Conservation (phyloP, 2,797 vertebrate species). For the Eulemur coronatus region DNA sequence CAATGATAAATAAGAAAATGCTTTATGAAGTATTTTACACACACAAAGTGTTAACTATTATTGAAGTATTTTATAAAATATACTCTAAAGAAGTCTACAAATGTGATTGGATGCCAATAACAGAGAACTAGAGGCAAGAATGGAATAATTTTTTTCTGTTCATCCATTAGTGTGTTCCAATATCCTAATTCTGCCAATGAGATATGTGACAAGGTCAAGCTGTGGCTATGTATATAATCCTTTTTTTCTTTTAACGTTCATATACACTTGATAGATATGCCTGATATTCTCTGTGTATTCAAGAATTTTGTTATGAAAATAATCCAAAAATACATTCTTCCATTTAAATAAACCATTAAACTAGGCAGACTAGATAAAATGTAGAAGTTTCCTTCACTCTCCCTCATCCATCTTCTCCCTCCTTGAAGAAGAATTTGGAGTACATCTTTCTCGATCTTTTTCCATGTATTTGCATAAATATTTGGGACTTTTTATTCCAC, state of each 20-base stretch:
- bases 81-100: background rate
- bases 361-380: background rate
- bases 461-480: background rate
- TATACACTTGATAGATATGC: background rate
- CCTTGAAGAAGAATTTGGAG: background rate
- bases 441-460: background rate
- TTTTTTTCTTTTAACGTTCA: background rate
- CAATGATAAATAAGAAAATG: background rate
- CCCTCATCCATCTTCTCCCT: background rate
- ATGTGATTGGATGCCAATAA: background rate
- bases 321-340: background rate
- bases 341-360: background rate
- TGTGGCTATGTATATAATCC: background rate
- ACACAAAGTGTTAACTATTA: background rate
- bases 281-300: background rate
- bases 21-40: background rate
- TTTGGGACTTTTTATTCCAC: background rate
- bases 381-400: background rate
- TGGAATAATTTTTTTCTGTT: background rate
- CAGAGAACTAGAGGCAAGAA: background rate
- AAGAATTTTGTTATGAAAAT: background rate
- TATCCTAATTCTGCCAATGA: background rate
- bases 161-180: background rate
- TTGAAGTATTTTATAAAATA: constrained; percentile 3
- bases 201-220: background rate